phyloP scores from a whole-genome alignment of 2,888 invertebrate genomes.

The Andrena minutula region DNA sequence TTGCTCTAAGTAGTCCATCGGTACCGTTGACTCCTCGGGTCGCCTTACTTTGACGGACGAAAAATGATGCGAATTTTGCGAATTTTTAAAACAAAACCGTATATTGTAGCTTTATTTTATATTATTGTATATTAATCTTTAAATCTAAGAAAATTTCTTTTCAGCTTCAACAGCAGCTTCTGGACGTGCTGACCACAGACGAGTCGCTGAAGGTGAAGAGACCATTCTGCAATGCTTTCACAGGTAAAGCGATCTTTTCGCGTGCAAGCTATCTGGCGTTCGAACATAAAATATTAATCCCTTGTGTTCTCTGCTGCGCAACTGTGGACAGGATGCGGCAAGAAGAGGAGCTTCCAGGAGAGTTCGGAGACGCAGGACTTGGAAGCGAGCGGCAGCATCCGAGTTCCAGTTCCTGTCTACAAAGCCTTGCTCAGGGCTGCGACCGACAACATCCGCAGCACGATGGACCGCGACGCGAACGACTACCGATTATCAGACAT shows the following conservation, averaged over 20 bases:
- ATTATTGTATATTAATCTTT: too few relatives aligned
- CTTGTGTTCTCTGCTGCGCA: neutral
- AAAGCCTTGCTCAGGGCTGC: slow-evolving; percentile 73
- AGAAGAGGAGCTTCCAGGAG: slow-evolving; percentile 72
- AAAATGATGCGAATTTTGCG: too few relatives aligned
- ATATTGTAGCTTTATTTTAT: too few relatives aligned
- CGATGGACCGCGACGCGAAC: slow-evolving; percentile 55
- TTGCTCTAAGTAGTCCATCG: too few relatives aligned
- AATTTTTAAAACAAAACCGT: too few relatives aligned
- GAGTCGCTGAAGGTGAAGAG: slow-evolving; percentile 86
- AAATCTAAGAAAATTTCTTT: too few relatives aligned
- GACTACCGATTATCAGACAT: slow-evolving; percentile 62
- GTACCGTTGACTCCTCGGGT: too few relatives aligned
- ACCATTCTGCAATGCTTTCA: slow-evolving; percentile 96
- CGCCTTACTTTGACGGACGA: too few relatives aligned
- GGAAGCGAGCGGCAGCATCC: slow-evolving; percentile 46
- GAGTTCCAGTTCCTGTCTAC: slow-evolving; percentile 75
- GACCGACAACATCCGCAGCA: slow-evolving; percentile 65
- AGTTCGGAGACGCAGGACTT: slow-evolving; percentile 42
- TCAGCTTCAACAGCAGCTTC: slow-evolving; percentile 71
- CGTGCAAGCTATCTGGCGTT: too few relatives aligned
- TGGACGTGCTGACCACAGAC: slow-evolving; percentile 62
- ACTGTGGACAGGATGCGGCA: slow-evolving; percentile 76
- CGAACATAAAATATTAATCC: neutral
- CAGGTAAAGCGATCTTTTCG: slow-evolving; percentile 87